Percentiles rank a stretch among this genome's conserved stretches.
Evolutionary conservation across 2,113 vertebrate species (phyloP).

Genomic region (Entomyzon cyanotis): DNA sequence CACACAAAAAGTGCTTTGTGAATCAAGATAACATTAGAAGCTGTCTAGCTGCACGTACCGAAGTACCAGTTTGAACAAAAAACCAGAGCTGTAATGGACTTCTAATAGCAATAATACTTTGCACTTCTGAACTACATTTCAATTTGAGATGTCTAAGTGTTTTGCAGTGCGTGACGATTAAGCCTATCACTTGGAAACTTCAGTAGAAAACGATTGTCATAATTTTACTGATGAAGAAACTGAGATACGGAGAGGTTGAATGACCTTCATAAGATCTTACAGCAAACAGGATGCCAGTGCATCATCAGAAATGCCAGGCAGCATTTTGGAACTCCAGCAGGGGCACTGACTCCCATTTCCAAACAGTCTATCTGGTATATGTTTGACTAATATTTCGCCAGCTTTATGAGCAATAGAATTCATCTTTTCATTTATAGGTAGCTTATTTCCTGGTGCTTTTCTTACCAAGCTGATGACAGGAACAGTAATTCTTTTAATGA

Average conservation of each 20-base stretch:
- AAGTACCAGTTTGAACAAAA: constrained; percentile 15
- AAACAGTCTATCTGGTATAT: background rate
- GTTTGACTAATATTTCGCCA: background rate
- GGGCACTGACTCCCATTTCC: background rate
- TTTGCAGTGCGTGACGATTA: background rate
- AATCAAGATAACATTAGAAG: constrained; percentile 66
- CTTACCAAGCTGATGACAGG: background rate
- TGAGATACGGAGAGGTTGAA: background rate
- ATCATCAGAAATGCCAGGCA: background rate
- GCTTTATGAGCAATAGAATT: background rate
- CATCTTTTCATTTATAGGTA: background rate
- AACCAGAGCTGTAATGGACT: constrained; percentile 22
- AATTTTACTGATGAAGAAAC: background rate
- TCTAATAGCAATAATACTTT: background rate
- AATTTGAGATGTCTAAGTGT: background rate
- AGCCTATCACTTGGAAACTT: background rate
- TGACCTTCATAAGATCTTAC: background rate
- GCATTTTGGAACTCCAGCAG: background rate
- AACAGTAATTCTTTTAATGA: background rate
- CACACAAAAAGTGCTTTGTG: constrained; percentile 73
- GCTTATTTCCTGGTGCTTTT: background rate
- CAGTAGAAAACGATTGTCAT: background rate
- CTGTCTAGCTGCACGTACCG: constrained; percentile 62
- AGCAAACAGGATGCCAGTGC: background rate
- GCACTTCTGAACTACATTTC: background rate